Evolutionary conservation across 2,113 vertebrate genomes (phyloP).

Genomic region (Nansenia antarctica): DNA sequence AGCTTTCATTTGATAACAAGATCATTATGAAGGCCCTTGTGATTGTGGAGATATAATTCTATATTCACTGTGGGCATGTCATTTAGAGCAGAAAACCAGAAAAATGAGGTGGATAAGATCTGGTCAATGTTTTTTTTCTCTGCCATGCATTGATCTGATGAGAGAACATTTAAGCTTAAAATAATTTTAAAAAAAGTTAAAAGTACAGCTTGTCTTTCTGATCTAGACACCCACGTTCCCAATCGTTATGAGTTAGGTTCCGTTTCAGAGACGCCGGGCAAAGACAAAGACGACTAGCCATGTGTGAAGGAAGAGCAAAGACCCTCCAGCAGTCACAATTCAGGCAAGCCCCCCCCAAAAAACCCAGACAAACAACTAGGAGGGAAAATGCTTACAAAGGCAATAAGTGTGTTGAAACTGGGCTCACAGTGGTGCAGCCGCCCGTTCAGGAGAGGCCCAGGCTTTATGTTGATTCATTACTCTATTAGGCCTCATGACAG

Average conservation of each 20-base stretch:
- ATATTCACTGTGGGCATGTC: too few relatives aligned
- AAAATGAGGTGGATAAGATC: too few relatives aligned
- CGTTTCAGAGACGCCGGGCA: conserved; percentile 39
- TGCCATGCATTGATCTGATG: conserved; percentile 13
- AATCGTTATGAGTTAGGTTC: conserved; percentile 26
- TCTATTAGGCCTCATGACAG: conserved; percentile 72
- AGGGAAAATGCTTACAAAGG: conserved; percentile 63
- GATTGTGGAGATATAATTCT: too few relatives aligned
- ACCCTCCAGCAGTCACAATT: conserved; percentile 56
- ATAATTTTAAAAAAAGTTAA: neutral
- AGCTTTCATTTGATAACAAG: too few relatives aligned
- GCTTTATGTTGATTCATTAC: conserved; percentile 73
- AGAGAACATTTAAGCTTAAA: neutral
- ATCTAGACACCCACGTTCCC: conserved; percentile 6
- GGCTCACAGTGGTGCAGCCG: conserved; percentile 53
- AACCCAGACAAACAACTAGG: conserved; percentile 53
- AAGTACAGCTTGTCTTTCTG: too few relatives aligned
- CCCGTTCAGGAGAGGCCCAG: conserved; percentile 54
- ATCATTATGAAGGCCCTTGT: too few relatives aligned
- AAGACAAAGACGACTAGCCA: conserved; percentile 20
- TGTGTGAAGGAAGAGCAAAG: conserved; percentile 67
- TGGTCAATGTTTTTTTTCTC: conserved; percentile 12
- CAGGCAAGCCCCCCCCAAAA: conserved; percentile 50
- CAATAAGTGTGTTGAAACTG: conserved; percentile 56
- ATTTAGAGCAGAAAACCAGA: too few relatives aligned